Percentiles rank a stretch among this genome's conserved stretches.
These are phyloP conservation scores for Styela clava DNA, from an alignment of 23 tunicate genomes.

Conservation along the genomic window DNA sequence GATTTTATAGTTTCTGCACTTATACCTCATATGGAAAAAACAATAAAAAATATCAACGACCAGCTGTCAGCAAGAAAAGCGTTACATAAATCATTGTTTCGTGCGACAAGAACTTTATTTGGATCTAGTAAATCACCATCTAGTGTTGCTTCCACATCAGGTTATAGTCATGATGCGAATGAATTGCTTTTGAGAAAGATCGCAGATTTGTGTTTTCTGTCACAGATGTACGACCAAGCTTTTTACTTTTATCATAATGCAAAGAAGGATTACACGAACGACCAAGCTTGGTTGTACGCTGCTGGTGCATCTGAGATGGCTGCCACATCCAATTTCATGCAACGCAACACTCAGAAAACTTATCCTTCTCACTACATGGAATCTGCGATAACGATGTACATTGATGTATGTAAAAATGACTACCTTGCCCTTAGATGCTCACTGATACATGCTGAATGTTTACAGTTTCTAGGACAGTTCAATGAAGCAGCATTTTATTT, in stretches of 20 bases:
- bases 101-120: slow-evolving; percentile 56
- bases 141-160: slow-evolving; percentile 53
- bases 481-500: slow-evolving; percentile 69
- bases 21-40: slow-evolving; percentile 84
- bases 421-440: slow-evolving; percentile 68
- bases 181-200: slow-evolving; percentile 67
- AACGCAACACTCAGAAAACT: slow-evolving; percentile 46
- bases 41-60: slow-evolving; percentile 57
- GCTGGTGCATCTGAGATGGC: slow-evolving; percentile 98
- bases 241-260: slow-evolving; percentile 58
- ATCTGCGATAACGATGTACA: slow-evolving; percentile 69
- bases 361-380: slow-evolving; percentile 89
- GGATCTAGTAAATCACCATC: slow-evolving; percentile 68
- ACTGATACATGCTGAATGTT: slow-evolving; percentile 73
- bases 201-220: slow-evolving; percentile 80
- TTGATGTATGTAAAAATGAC: slow-evolving; percentile 34
- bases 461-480: slow-evolving; percentile 53
- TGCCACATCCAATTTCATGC: slow-evolving; percentile 86
- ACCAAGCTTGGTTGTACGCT: slow-evolving; percentile 90
- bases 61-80: slow-evolving; percentile 78
- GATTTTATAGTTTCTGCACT: slow-evolving; percentile 70
- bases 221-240: slow-evolving; percentile 90
- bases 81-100: slow-evolving; percentile 51
- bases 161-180: slow-evolving; percentile 39
- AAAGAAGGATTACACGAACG: slow-evolving; percentile 80